These are phyloP conservation scores for Balaeniceps rex DNA, from an alignment of 2,113 vertebrate genomes.

Conservation along the genomic window DNA sequence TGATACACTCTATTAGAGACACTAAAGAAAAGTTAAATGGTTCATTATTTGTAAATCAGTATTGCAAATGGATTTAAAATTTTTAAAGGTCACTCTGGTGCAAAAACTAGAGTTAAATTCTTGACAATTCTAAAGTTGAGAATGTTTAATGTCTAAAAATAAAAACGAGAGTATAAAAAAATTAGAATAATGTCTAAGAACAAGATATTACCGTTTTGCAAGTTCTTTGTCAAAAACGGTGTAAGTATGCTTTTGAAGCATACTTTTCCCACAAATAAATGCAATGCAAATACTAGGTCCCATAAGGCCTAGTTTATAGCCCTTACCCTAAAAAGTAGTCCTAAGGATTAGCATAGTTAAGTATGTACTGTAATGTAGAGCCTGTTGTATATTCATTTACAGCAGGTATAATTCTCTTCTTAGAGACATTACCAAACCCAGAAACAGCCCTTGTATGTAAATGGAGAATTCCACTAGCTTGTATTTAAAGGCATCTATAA, in stretches of 20 bases:
- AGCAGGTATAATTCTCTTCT: slow-evolving; percentile 14
- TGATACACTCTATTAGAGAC: not conserved
- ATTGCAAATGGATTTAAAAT: not conserved
- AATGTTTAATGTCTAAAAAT: not conserved
- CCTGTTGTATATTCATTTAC: not conserved
- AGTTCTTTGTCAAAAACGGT: not conserved
- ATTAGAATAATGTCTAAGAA: not conserved
- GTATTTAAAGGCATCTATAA: not conserved
- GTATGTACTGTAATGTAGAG: not conserved
- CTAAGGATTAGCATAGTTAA: slow-evolving; percentile 14
- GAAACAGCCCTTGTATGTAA: not conserved
- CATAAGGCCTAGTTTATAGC: not conserved
- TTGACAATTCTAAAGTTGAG: not conserved
- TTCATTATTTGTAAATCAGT: not conserved
- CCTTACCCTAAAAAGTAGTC: slow-evolving; percentile 2
- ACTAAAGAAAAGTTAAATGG: not conserved
- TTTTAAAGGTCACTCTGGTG: not conserved
- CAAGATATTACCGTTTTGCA: not conserved
- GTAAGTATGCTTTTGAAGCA: not conserved
- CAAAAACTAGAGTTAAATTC: not conserved
- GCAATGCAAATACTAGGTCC: not conserved
- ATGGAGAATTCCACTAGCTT: not conserved
- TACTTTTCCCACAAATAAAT: not conserved
- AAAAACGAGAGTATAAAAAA: not conserved
- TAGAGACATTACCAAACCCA: not conserved